These are phyloP conservation scores for Vanessa atalanta DNA, from an alignment of 1,140 invertebrate species.

Conservation along the genomic window DNA sequence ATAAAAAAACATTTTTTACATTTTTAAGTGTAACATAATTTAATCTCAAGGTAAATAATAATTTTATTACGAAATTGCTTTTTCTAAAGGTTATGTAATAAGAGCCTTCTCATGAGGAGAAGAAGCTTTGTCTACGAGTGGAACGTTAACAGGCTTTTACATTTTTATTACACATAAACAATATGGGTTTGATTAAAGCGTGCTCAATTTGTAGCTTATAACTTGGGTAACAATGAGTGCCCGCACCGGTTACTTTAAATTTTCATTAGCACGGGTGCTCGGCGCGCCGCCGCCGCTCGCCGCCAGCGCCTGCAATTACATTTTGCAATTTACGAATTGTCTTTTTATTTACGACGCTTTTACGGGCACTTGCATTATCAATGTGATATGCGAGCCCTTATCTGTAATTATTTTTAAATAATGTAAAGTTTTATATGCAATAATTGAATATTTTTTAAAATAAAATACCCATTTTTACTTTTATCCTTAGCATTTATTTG, in stretches of 20 bases:
- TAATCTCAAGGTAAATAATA: too few relatives aligned
- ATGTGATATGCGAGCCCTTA: neutral
- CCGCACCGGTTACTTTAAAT: slow-evolving; percentile 71
- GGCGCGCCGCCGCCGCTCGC: slow-evolving; percentile 43
- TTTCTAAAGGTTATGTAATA: too few relatives aligned
- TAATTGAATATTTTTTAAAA: too few relatives aligned
- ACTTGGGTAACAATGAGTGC: slow-evolving; percentile 24
- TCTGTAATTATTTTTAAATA: neutral
- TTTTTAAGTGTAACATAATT: too few relatives aligned
- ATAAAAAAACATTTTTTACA: too few relatives aligned
- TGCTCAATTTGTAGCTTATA: neutral
- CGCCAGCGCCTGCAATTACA: slow-evolving; percentile 65
- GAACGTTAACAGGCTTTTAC: too few relatives aligned
- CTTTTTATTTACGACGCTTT: slow-evolving; percentile 59
- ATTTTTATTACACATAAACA: too few relatives aligned
- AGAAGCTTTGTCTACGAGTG: too few relatives aligned
- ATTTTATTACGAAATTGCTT: too few relatives aligned
- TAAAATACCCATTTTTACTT: too few relatives aligned
- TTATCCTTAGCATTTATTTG: too few relatives aligned
- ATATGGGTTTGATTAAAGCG: neutral
- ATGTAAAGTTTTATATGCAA: neutral
- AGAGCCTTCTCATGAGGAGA: too few relatives aligned
- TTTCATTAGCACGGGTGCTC: slow-evolving; percentile 67
- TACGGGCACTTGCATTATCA: slow-evolving; percentile 34
- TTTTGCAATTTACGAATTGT: slow-evolving; percentile 57